A percentile compares a stretch with the other conserved stretches of the same genome.
Conservation (phyloP, 2,797 vertebrate species). For the Pseudotriccus pelzelni region DNA sequence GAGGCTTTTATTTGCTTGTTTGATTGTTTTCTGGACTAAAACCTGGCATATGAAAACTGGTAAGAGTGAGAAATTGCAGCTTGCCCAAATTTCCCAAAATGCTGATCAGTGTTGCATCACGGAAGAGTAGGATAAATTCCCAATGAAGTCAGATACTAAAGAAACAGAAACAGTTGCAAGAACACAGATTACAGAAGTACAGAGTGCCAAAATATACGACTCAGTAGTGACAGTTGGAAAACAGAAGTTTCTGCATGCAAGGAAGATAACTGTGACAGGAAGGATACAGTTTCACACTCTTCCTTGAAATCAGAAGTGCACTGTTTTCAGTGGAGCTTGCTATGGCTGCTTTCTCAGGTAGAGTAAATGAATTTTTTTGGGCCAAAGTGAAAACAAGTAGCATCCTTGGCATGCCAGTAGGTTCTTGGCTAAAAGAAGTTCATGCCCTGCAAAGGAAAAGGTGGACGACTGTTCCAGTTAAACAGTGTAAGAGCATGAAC, state of each 20-base stretch:
- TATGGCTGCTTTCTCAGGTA: not conserved
- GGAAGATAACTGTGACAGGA: not conserved
- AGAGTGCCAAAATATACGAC: not conserved
- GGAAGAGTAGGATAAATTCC: not conserved
- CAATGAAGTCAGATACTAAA: not conserved
- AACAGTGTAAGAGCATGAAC: not conserved
- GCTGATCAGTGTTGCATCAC: not conserved
- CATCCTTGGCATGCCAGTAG: not conserved
- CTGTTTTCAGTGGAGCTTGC: not conserved
- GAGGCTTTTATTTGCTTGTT: not conserved
- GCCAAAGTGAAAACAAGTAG: not conserved
- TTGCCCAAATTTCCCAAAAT: not conserved
- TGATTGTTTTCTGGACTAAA: not conserved
- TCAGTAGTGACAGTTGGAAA: not conserved
- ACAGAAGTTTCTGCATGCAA: not conserved
- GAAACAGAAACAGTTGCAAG: not conserved
- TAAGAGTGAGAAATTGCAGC: not conserved
- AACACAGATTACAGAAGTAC: not conserved
- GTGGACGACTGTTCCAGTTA: not conserved
- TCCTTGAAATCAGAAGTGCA: not conserved
- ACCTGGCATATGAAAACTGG: accelerated
- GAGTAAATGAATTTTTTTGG: accelerated
- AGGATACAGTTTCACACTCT: not conserved
- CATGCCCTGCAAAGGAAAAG: not conserved
- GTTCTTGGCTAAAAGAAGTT: not conserved